Conservation (phyloP, 2,113 vertebrate species). For the Ranitomeya variabilis region DNA sequence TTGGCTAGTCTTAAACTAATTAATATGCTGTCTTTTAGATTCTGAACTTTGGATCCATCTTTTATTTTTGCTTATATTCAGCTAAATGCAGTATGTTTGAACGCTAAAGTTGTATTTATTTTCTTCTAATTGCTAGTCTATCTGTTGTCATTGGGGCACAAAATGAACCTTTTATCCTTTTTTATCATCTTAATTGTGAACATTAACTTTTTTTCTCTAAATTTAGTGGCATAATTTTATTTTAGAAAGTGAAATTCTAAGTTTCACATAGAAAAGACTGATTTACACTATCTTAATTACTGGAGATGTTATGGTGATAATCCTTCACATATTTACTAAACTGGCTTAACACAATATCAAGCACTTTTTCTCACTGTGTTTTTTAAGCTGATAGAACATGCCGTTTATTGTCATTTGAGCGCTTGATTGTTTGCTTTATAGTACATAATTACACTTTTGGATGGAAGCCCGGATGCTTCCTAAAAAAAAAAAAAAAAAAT, state of each 20-base stretch:
- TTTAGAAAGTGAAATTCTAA: not conserved
- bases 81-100: not conserved
- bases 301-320: not conserved
- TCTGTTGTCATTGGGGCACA: not conserved
- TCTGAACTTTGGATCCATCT: too few species aligned
- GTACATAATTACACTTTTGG: slow-evolving; percentile 20
- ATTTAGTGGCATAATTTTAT: not conserved
- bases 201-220: not conserved
- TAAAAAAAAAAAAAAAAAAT: not conserved
- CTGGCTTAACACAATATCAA: slow-evolving; percentile 4
- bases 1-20: too few species aligned
- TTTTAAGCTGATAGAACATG: slow-evolving; percentile 16
- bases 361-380: slow-evolving; percentile 4
- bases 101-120: not conserved
- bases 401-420: slow-evolving; percentile 12
- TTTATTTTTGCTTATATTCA: not conserved
- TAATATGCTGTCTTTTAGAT: too few species aligned
- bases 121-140: not conserved
- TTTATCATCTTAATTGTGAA: not conserved
- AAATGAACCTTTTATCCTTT: not conserved
- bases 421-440: slow-evolving; percentile 27
- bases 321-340: not conserved
- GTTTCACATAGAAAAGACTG: not conserved
- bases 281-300: slow-evolving; percentile 5
- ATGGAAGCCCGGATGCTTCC: not conserved